Base-by-base conservation (phyloP, 2,113 vertebrate genomes). In the Hemibagrus wyckioides region DNA sequence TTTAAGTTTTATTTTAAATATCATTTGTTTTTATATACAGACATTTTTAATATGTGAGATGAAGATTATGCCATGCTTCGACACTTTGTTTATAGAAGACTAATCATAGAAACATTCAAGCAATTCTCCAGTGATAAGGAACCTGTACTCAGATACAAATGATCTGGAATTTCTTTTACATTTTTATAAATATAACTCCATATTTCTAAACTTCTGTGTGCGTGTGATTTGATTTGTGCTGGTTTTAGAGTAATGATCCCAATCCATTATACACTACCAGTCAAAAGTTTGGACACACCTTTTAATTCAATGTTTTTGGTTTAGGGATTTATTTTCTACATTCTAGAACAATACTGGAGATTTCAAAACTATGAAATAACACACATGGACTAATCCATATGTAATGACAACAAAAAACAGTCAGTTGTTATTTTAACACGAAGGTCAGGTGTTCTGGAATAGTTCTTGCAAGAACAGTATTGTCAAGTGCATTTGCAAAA, bases 101-200 rank as follows among this genome's bases (percentile, higher is more conserved):
- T 69, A 2, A 80, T 59, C 19, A 59, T 59, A 19, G 56, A 59
- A 81, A 56, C 0, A 23, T 33, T 52, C 4, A 36, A 56, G 25
- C 21, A 28, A 17, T 50, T 50, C 2, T 52, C 50, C 39, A 39
- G 21, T 76, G 19, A 63, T 30, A 3, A 61, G 19, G 21, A 41
- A 57, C 4, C n/a, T 4, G 36, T 7, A 65, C 13, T 19, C 52
- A 10, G 28, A 52, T 54, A 80, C 41, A 63, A 30, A 61, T 77
- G 13, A 33, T 1, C 17, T 76, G 57, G 19, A 61, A 77, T 50
- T 50, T 33, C 25, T 30, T 15, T 13, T 33, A 48, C 9, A 36
- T 80, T 57, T 86, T 28, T 52, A 56, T 52, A 86, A 69, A 85
- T 79, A 77, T 65, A 79, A 52, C 17, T 86, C 79, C 33, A 52